Base-by-base conservation (phyloP, 2,888 invertebrate species). In the Andrena bicolor region DNA sequence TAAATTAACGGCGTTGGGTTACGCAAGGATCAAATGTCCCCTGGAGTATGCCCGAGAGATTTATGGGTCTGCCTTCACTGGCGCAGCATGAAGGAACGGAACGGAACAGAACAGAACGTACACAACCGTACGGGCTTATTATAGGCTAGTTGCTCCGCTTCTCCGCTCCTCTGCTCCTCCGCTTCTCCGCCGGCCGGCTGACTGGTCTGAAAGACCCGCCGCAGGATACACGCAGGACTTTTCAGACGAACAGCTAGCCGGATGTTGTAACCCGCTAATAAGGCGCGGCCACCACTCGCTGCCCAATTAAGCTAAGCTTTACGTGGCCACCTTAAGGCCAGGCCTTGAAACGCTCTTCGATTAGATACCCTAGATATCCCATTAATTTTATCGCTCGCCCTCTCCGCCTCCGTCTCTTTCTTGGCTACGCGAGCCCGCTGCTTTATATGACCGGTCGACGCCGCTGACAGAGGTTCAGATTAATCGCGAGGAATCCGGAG, bases 21-120 rank as follows among this genome's bases (percentile, higher is more conserved):
- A 94, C 94, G 94, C 94, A 94, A 94, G 94, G 93, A 94, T 94
- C 94, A 93, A 94, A 94, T 94, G 93, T 93, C 94, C 93, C 93
- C 92, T 90, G 92, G 92, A 93, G 93, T 93, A 94, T 93, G 93
- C 92, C 92, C 90, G 87, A 84, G 92, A 93, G 93, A 93, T 94
- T 93, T 93, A 93, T 93, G 92, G 90, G 92, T 93, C 93, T 93
- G 90, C 92, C 92, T 93, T 92, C 89, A 91, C 92, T 91, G 91
- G 92, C 92, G 90, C 92, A 90, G 92, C 92, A 91, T 92, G 91
- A 90, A 92, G 90, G 90, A 92, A 92, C 92, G 90, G 90, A 92
- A 92, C 92, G 90, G 90, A 92, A 91, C 90, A 89, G 88, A 93
- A 88, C 89, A 88, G 91, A 92, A 90, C 90, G 87, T 90, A 90